These are phyloP conservation scores for Adineta ricciae DNA, from an alignment of 2,888 invertebrate species.

Conservation along the genomic window DNA sequence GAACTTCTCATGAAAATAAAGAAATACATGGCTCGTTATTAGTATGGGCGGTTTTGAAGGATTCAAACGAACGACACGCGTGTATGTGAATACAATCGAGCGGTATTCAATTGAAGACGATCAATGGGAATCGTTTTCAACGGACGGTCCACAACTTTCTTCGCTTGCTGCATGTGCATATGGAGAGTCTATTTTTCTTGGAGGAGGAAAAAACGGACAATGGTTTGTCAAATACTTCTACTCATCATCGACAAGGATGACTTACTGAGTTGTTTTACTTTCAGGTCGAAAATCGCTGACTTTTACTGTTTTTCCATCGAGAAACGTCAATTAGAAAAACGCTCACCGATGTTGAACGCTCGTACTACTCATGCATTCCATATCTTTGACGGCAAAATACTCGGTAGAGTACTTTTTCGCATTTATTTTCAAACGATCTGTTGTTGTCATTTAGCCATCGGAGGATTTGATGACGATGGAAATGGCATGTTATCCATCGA, in stretches of 20 bases:
- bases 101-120: neutral
- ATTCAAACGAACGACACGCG: neutral
- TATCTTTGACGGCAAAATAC: neutral
- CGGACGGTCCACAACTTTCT: neutral
- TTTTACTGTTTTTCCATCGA: constrained; percentile 5
- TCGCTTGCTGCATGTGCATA: neutral
- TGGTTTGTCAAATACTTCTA: neutral
- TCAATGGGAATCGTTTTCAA: constrained; percentile 2
- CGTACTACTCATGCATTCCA: neutral
- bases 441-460: neutral
- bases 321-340: neutral
- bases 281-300: constrained; percentile 3
- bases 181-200: neutral
- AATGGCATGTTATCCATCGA: constrained; percentile 17
- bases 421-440: neutral
- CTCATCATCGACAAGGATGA: too few relatives aligned
- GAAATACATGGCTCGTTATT: neutral
- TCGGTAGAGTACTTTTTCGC: neutral
- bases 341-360: neutral
- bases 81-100: neutral
- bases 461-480: constrained; percentile 21
- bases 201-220: neutral
- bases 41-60: constrained; percentile 9
- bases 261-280: too few relatives aligned
- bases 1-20: too few relatives aligned